A percentile compares a stretch with the other conserved stretches of the same genome.
Evolutionary conservation across 53 echinoderm and acorn worm genomes (phyloP).

Genomic region (Temnopleurus reevesii): DNA sequence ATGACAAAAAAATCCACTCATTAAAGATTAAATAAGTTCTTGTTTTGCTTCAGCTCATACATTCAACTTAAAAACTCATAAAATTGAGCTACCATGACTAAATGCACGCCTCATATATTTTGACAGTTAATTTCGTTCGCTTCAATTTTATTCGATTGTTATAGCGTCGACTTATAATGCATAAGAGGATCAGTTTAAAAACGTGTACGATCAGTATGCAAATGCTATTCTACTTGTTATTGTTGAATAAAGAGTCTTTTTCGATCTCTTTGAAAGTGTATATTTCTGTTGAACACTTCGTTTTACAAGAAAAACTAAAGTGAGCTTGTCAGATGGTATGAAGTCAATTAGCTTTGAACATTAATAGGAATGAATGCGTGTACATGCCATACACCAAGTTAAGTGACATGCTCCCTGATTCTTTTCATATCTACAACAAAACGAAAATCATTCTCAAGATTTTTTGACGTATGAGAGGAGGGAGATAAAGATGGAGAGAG

Average conservation of each 20-base stretch:
- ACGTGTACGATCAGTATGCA: too few species aligned
- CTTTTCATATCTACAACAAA: not conserved
- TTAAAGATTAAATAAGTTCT: too few species aligned
- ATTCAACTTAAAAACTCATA: too few species aligned
- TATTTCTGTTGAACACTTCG: not conserved
- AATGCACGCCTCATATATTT: too few species aligned
- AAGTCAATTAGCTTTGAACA: not conserved
- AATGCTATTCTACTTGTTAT: not conserved
- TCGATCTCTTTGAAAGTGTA: not conserved
- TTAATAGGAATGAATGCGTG: constrained; percentile 12
- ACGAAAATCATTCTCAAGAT: not conserved
- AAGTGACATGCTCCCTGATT: constrained; percentile 25
- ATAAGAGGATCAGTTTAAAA: too few species aligned
- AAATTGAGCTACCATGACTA: too few species aligned
- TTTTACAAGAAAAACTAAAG: not conserved
- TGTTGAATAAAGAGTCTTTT: not conserved
- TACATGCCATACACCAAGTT: too few species aligned
- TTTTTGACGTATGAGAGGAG: not conserved
- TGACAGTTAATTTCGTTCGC: too few species aligned
- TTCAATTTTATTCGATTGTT: too few species aligned
- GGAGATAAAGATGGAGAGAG: not conserved
- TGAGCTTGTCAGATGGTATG: not conserved
- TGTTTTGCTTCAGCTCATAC: too few species aligned
- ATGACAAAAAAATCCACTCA: too few species aligned
- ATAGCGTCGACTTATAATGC: too few species aligned